Base-by-base conservation (phyloP, 2,113 vertebrate genomes). In the Dasypus novemcinctus region DNA sequence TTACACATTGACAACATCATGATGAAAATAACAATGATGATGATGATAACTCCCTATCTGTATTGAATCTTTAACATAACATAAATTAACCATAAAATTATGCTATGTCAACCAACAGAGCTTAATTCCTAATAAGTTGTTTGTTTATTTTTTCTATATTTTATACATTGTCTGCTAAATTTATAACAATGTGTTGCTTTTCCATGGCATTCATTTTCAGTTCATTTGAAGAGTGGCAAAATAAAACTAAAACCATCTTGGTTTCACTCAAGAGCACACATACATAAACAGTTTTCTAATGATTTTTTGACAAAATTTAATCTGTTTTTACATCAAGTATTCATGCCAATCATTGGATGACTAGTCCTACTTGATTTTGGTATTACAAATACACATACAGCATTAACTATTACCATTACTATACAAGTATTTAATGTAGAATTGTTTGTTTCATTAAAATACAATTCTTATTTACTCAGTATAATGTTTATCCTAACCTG, bases 101-200 rank as follows among this genome's bases (percentile, higher is more conserved):
- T 18, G 38, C 21, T 7, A 2, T 52, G 17, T 63, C 4, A 57
- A 36, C 10, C 5, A 29, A 2, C 7, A 2, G 54, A 10, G n/a
- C 27, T 7, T 46, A 10, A 0, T 66, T 68, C 15, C 33, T 33
- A 31, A 52, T 63, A 2, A 31, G 4, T 29, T 4, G 0, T 36
- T 13, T 38, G 18, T 31, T 41, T n/a, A n/a, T 57, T 41, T 52
- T 1, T 63, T 74, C 41, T 7, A 21, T 23, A 36, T 31, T 49
- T 46, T 36, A 83, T 5, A 25, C 38, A n/a, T 31, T 31, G 12
- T 29, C 25, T 18, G n/a, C 57, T 64, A 27, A 54, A 83, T 74
- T 49, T 91, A 33, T 63, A 41, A 52, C 4, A 38, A 15, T 31
- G 49, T 52, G 61, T 2, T 4, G 25, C 25, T 64, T 75, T 75